These are phyloP conservation scores for Dryococelus australis DNA, from an alignment of 2,888 invertebrate genomes.

Conservation along the genomic window DNA sequence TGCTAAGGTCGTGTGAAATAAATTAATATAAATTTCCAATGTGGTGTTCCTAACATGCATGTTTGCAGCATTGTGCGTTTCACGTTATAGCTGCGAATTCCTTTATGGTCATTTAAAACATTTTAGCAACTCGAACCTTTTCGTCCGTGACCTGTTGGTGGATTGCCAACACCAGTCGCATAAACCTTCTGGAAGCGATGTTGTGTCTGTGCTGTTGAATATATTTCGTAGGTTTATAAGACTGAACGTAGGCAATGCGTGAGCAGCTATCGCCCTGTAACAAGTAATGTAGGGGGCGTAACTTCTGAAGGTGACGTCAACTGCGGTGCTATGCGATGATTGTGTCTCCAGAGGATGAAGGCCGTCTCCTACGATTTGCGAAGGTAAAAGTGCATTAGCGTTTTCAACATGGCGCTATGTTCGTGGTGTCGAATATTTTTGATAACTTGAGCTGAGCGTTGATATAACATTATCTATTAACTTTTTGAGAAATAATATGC, in stretches of 20 bases:
- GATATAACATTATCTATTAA: neutral
- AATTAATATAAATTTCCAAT: too few relatives aligned
- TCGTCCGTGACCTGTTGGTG: too few relatives aligned
- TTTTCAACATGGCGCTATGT: neutral
- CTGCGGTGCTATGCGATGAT: slow-evolving; percentile 10
- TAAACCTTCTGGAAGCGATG: neutral
- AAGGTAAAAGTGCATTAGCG: neutral
- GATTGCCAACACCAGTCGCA: too few relatives aligned
- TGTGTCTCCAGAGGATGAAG: slow-evolving; percentile 9
- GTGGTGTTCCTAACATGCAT: too few relatives aligned
- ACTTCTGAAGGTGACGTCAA: neutral
- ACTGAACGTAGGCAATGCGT: neutral
- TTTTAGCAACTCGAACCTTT: too few relatives aligned
- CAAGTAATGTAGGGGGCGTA: slow-evolving; percentile 4
- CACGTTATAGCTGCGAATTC: too few relatives aligned
- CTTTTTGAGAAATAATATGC: neutral
- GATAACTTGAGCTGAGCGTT: neutral
- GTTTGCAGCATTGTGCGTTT: too few relatives aligned
- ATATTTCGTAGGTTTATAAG: slow-evolving; percentile 9
- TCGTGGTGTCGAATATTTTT: neutral
- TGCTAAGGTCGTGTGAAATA: too few relatives aligned
- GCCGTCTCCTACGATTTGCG: neutral
- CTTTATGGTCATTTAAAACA: too few relatives aligned
- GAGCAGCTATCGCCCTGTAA: slow-evolving; percentile 10
- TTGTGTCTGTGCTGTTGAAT: neutral